A percentile compares a stretch with the other conserved stretches of the same genome.
Evolutionary conservation across 2,797 vertebrate species (phyloP).

Genomic region (Corythornis leucogaster): DNA sequence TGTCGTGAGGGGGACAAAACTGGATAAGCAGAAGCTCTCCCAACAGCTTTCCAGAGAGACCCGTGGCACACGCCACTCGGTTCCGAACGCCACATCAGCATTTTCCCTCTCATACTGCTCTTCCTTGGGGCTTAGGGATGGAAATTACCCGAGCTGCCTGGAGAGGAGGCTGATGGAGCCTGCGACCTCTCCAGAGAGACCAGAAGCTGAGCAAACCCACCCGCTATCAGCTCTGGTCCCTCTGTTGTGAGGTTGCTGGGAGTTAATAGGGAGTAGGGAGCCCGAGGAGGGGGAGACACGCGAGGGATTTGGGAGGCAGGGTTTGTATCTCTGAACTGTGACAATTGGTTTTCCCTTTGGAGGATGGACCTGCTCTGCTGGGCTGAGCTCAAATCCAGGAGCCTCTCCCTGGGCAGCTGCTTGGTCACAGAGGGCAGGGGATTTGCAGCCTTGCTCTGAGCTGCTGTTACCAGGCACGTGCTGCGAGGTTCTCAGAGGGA

Average conservation of each 20-base stretch:
- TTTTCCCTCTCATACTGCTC: background rate
- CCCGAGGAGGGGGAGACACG: background rate
- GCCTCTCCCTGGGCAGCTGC: background rate
- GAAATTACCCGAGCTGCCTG: background rate
- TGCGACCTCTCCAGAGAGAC: rapidly evolving
- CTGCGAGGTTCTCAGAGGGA: background rate
- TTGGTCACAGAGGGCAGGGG: background rate
- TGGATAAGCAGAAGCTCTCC: background rate
- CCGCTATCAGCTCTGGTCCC: background rate
- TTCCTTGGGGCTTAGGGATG: background rate
- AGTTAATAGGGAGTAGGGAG: background rate
- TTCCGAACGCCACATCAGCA: background rate
- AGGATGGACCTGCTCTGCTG: background rate
- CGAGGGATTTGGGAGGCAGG: background rate
- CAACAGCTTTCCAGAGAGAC: background rate
- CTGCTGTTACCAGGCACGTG: background rate
- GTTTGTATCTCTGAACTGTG: background rate
- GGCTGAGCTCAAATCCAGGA: background rate
- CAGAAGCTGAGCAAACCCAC: background rate
- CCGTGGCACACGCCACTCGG: background rate
- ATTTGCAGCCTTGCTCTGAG: background rate
- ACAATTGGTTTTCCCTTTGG: background rate
- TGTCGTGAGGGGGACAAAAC: background rate
- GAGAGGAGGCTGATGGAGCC: background rate
- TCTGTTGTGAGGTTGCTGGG: background rate